Percentiles rank a stretch among this genome's conserved stretches.
Conservation (phyloP, 2,888 invertebrate genomes). For the Synanthedon andrenaeformis region DNA sequence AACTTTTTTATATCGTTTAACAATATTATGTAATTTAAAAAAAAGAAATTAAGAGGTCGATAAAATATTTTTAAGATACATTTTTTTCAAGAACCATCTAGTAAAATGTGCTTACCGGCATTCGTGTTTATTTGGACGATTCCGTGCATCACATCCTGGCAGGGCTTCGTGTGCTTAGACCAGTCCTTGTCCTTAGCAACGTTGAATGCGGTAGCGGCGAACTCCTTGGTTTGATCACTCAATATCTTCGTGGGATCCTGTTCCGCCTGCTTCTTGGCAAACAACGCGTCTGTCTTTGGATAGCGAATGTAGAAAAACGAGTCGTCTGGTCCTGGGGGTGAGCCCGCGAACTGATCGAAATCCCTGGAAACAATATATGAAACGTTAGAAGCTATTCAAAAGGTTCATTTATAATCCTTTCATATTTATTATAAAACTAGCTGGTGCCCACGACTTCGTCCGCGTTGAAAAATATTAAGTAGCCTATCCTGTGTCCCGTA, state of each 20-base stretch:
- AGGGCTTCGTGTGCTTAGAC: constrained; percentile 76
- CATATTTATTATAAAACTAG: too few species aligned
- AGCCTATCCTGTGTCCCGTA: too few species aligned
- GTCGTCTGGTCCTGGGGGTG: constrained; percentile 81
- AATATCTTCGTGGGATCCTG: constrained; percentile 27
- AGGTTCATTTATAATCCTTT: too few species aligned
- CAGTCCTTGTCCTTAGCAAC: constrained; percentile 58
- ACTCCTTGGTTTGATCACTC: constrained; percentile 30
- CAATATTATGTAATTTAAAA: too few species aligned
- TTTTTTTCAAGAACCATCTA: too few species aligned
- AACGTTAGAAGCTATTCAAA: neutral
- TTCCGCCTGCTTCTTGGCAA: constrained; percentile 34
- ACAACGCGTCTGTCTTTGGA: constrained; percentile 55
- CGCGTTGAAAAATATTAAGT: too few species aligned
- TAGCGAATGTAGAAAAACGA: constrained; percentile 79
- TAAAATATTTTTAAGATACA: too few species aligned
- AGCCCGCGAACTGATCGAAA: constrained; percentile 62
- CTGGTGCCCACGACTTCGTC: too few species aligned
- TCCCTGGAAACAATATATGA: constrained; percentile 35
- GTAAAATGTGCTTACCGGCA: constrained; percentile 27
- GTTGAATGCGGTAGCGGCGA: constrained; percentile 27
- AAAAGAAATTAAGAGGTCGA: too few species aligned
- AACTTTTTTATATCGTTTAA: too few species aligned
- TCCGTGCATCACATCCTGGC: constrained; percentile 73
- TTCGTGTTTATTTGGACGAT: constrained; percentile 50